Percentiles rank a stretch among this genome's conserved stretches.
phyloP scores from a whole-genome alignment of 2,797 vertebrate genomes.

The Synaphobranchus kaupii region DNA sequence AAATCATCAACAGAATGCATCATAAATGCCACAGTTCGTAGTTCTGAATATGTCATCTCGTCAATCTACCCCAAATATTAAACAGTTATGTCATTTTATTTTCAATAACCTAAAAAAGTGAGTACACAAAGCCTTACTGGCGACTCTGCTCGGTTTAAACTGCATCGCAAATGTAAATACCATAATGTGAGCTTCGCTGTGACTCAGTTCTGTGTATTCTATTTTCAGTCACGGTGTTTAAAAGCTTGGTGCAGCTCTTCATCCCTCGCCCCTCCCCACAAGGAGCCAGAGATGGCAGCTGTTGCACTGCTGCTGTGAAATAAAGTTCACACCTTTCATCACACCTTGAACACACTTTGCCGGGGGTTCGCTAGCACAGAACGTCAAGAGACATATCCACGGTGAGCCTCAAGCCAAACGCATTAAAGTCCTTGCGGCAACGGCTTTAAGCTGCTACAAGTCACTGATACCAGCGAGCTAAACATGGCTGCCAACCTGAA shows the following conservation, averaged over 20 bases:
- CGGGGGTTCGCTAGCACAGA: not conserved
- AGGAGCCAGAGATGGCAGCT: not conserved
- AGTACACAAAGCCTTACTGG: not conserved
- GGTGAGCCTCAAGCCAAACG: not conserved
- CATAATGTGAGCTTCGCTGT: not conserved
- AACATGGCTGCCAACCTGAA: not conserved
- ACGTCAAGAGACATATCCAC: not conserved
- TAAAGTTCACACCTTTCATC: conserved; percentile 2
- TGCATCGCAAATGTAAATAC: not conserved
- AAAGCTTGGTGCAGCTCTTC: not conserved
- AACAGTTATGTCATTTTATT: not conserved
- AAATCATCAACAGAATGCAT: not conserved
- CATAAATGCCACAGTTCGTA: not conserved
- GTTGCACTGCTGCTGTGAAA: not conserved
- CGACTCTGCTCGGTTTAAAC: not conserved
- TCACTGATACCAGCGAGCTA: not conserved
- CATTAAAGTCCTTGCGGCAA: not conserved
- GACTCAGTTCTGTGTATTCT: not conserved
- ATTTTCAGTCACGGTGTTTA: not conserved
- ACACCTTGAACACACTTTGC: not conserved
- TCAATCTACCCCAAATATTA: not conserved
- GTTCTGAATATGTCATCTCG: not conserved
- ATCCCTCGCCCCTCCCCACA: not conserved
- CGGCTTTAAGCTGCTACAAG: not conserved
- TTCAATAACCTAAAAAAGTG: not conserved